Conservation (phyloP, 2,113 vertebrate species). For the Hippocampus mohnikei region DNA sequence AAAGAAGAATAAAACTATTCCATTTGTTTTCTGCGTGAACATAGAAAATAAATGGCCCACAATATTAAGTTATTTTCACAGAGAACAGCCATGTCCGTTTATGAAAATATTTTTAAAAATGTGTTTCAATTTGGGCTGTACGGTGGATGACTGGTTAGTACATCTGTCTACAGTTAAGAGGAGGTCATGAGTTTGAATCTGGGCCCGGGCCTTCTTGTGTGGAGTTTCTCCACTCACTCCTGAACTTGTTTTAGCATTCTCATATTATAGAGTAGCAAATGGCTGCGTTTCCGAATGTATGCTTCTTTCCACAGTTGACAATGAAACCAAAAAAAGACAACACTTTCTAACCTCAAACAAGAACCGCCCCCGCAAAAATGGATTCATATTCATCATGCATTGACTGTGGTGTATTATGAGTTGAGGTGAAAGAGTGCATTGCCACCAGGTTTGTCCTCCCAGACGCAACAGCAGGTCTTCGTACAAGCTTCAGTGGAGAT, state of each 20-base stretch:
- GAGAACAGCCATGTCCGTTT: too few relatives aligned
- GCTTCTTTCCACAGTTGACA: neutral
- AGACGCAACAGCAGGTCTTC: neutral
- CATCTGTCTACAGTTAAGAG: too few relatives aligned
- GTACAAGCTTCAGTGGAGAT: neutral
- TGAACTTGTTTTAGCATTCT: neutral
- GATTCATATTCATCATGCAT: neutral
- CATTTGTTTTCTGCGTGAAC: conserved; percentile 2
- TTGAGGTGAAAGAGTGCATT: neutral
- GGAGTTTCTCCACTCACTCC: neutral
- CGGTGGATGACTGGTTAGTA: too few relatives aligned
- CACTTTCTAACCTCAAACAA: neutral
- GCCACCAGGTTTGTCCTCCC: neutral
- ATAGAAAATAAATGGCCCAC: too few relatives aligned
- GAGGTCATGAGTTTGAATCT: too few relatives aligned
- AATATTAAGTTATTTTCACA: too few relatives aligned
- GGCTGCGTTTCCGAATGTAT: neutral
- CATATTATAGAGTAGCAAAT: neutral
- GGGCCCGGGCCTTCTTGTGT: too few relatives aligned
- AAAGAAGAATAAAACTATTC: too few relatives aligned
- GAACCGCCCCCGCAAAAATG: neutral
- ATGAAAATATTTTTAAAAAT: too few relatives aligned
- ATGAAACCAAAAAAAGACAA: neutral
- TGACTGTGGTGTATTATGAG: neutral
- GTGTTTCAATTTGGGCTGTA: too few relatives aligned